Conservation (phyloP, 1,140 invertebrate genomes). For the Papilio polyxenes region DNA sequence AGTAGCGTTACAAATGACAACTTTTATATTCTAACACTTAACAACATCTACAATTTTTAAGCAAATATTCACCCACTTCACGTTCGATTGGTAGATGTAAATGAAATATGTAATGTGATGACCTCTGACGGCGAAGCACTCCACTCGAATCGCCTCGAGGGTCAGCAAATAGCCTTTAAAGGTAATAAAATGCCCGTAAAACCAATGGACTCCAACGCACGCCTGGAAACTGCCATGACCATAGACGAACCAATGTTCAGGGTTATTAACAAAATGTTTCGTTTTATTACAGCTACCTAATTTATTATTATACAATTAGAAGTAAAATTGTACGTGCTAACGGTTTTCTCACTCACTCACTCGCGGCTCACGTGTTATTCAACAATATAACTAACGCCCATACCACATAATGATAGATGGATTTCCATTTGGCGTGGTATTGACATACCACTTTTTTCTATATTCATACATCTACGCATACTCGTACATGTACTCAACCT, state of each 20-base stretch:
- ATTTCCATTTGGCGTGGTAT: no score
- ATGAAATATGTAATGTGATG: slow-evolving; percentile 17
- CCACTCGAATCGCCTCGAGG: slow-evolving; percentile 9
- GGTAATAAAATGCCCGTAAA: slow-evolving; percentile 34
- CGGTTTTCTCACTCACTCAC: no score
- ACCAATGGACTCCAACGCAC: slow-evolving; percentile 24
- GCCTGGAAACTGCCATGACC: slow-evolving; percentile 25
- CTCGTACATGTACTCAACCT: no score
- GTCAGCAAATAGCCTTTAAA: slow-evolving; percentile 33
- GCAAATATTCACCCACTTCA: slow-evolving; percentile 2
- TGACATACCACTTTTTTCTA: no score
- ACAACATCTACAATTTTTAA: neutral
- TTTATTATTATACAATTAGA: neutral
- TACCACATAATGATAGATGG: no score
- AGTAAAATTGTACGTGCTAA: no score
- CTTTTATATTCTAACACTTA: neutral
- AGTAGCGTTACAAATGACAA: neutral
- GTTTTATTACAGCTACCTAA: neutral
- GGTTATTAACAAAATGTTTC: neutral
- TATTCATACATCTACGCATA: no score
- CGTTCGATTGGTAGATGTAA: neutral
- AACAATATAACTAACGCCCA: no score
- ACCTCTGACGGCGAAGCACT: neutral
- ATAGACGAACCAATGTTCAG: neutral
- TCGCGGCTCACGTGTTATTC: no score